Conservation (phyloP, 92 coral and sea anemone species). For the Montipora capitata region DNA sequence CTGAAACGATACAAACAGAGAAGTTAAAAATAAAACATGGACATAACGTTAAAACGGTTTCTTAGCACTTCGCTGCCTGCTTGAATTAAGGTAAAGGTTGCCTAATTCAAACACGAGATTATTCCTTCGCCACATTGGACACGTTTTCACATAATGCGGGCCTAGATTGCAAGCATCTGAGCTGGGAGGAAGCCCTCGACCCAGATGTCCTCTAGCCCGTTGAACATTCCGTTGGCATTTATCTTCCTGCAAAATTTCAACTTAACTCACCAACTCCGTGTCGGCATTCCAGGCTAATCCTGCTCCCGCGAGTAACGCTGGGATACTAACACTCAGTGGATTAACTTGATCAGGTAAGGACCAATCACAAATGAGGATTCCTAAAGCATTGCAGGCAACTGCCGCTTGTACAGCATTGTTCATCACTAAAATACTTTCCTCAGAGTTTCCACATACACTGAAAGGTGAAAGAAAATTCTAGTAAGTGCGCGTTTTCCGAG, state of each 20-base stretch:
- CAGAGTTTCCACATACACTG: slow-evolving; percentile 90
- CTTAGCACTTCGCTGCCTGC: too few relatives aligned
- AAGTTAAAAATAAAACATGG: too few relatives aligned
- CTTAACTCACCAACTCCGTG: slow-evolving; percentile 75
- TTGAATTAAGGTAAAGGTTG: too few relatives aligned
- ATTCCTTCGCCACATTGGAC: not conserved
- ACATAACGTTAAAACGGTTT: too few relatives aligned
- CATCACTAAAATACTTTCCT: slow-evolving; percentile 79
- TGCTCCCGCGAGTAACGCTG: slow-evolving; percentile 92
- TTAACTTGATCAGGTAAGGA: slow-evolving; percentile 96
- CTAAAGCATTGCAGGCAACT: slow-evolving; percentile 89
- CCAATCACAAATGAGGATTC: slow-evolving; percentile 97
- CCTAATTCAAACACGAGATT: too few relatives aligned
- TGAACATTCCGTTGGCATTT: too few relatives aligned
- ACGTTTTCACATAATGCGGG: not conserved
- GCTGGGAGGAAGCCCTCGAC: too few relatives aligned
- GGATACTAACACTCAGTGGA: slow-evolving; percentile 88
- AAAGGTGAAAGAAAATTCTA: not conserved
- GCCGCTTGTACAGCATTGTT: slow-evolving; percentile 95
- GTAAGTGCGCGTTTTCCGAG: not conserved
- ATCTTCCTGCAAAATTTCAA: not conserved
- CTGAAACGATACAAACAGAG: slow-evolving; percentile 40
- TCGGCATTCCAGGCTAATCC: slow-evolving; percentile 96
- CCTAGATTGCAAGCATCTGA: not conserved
- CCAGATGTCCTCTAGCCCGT: too few relatives aligned